Percentiles rank a stretch among this genome's conserved stretches.
Evolutionary conservation across 2,113 vertebrate genomes (phyloP).

Genomic region (Diphyllodes magnificus): DNA sequence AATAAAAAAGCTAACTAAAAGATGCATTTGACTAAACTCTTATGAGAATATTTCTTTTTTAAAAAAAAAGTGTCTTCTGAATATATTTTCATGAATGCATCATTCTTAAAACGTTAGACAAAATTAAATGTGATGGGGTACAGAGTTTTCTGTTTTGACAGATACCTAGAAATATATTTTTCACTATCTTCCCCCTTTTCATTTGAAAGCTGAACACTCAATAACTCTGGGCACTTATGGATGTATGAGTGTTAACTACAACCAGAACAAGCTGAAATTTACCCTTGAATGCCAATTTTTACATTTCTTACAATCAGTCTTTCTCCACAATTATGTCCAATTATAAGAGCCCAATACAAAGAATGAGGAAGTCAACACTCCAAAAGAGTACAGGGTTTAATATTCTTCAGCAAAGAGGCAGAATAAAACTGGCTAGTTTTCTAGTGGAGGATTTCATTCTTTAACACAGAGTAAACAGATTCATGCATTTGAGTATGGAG

Average conservation of each 20-base stretch:
- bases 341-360: accelerated
- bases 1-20: background rate
- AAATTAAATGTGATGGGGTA: background rate
- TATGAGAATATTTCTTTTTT: background rate
- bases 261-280: background rate
- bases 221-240: background rate
- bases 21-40: background rate
- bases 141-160: background rate
- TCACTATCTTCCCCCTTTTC: background rate
- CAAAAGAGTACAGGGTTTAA: background rate
- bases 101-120: background rate
- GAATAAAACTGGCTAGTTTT: background rate
- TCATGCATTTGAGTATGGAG: background rate
- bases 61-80: background rate
- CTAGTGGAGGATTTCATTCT: background rate
- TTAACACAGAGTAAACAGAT: background rate
- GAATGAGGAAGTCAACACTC: background rate
- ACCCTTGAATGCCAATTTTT: background rate
- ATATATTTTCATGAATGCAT: background rate
- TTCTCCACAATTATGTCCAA: background rate
- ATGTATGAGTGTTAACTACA: background rate
- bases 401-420: background rate
- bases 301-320: background rate
- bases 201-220: background rate
- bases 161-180: background rate